Evolutionary conservation across 2,888 invertebrate species (phyloP).

Genomic region (Seira sanloemensis): DNA sequence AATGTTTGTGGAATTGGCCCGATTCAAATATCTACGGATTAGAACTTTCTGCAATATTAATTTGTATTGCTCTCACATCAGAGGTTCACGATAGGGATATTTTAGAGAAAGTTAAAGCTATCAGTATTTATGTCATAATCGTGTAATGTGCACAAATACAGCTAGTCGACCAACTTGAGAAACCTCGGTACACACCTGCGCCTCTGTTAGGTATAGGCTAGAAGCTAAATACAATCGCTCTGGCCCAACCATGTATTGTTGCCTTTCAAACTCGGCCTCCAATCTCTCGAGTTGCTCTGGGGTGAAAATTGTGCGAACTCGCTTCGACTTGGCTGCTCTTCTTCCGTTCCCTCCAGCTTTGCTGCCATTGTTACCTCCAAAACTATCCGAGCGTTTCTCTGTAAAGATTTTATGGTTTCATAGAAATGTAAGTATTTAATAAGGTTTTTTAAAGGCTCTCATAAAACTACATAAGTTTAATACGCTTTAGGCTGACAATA

Average conservation of each 20-base stretch:
- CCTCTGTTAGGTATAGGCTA: slow-evolving; percentile 89
- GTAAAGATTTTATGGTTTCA: not conserved
- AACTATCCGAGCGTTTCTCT: slow-evolving; percentile 52
- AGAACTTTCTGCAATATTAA: too few relatives aligned
- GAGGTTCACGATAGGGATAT: too few relatives aligned
- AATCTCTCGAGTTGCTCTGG: slow-evolving; percentile 95
- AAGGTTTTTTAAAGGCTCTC: not conserved
- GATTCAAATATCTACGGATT: too few relatives aligned
- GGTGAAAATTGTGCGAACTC: slow-evolving; percentile 96
- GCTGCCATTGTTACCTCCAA: not conserved
- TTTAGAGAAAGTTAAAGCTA: too few relatives aligned
- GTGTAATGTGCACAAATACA: too few relatives aligned
- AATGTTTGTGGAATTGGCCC: too few relatives aligned
- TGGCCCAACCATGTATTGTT: slow-evolving; percentile 98
- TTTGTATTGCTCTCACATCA: too few relatives aligned
- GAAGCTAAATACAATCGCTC: slow-evolving; percentile 94
- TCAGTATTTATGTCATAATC: too few relatives aligned
- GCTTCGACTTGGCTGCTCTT: slow-evolving; percentile 83
- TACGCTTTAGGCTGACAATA: too few relatives aligned
- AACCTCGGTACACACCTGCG: slow-evolving; percentile 84
- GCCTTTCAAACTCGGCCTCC: slow-evolving; percentile 95
- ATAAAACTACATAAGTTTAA: too few relatives aligned
- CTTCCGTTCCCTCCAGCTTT: slow-evolving; percentile 35
- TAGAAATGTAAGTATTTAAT: not conserved
- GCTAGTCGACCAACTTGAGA: not conserved